Conservation (phyloP, 2,888 invertebrate species). For the Spilosoma lubricipeda region DNA sequence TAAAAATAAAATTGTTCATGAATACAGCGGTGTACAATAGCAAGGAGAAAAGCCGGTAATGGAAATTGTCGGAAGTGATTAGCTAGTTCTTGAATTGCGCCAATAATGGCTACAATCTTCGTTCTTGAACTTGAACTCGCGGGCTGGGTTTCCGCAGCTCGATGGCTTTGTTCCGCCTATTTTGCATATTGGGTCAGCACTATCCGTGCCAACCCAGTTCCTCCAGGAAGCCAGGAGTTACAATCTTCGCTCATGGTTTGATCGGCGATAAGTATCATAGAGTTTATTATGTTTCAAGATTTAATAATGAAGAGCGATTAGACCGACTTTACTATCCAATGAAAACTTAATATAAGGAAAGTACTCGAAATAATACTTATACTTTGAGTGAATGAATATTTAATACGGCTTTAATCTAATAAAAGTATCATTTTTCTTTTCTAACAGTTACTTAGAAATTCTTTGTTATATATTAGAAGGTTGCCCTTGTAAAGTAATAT, state of each 20-base stretch:
- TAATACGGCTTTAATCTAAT: neutral
- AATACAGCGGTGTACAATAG: constrained; percentile 14
- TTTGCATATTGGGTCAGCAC: too few species aligned
- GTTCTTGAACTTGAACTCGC: too few species aligned
- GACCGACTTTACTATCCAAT: constrained; percentile 2
- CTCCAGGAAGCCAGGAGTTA: too few species aligned
- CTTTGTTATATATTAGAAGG: neutral
- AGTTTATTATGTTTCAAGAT: constrained; percentile 38
- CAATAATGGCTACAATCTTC: constrained; percentile 41
- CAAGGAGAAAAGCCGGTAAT: constrained; percentile 26
- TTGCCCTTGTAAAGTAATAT: neutral
- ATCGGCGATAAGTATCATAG: constrained; percentile 27
- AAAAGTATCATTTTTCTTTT: neutral
- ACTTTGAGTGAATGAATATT: neutral
- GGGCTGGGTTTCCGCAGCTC: too few species aligned
- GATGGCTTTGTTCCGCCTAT: too few species aligned
- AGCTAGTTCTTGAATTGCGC: constrained; percentile 35
- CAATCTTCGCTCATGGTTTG: constrained; percentile 34
- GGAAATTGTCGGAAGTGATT: constrained; percentile 36
- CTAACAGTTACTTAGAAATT: neutral
- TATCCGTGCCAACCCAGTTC: too few species aligned
- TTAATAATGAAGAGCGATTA: constrained; percentile 1
- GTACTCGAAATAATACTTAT: constrained; percentile 24
- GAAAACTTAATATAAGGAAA: constrained; percentile 10
- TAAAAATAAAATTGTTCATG: neutral